Evolutionary conservation across 2,113 vertebrate species (phyloP).

Genomic region (Nibea albiflora): DNA sequence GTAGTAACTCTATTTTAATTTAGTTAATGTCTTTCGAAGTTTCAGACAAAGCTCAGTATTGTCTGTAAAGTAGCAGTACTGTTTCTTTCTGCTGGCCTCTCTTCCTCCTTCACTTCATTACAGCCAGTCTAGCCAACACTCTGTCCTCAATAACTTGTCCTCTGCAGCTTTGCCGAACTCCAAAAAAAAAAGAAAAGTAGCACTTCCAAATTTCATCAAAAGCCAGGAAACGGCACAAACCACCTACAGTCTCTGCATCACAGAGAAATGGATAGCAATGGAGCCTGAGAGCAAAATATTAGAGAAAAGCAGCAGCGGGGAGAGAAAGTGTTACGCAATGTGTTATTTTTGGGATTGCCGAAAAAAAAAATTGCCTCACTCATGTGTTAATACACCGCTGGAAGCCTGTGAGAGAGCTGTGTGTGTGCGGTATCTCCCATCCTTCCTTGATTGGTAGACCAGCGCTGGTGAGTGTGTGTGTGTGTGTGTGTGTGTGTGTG

Average conservation of each 20-base stretch:
- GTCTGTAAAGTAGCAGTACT: no score
- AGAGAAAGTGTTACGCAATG: conserved; percentile 32
- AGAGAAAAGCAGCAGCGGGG: conserved; percentile 9
- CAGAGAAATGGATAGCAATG: not conserved
- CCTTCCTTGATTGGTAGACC: conserved; percentile 25
- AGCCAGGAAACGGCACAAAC: not conserved
- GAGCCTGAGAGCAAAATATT: conserved; percentile 4
- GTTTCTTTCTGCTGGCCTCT: not conserved
- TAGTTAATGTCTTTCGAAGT: not conserved
- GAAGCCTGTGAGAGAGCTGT: conserved; percentile 14
- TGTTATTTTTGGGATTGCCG: conserved; percentile 53
- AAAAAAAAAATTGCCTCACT: conserved; percentile 9
- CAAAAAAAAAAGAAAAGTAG: not conserved
- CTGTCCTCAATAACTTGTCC: conserved; percentile 8
- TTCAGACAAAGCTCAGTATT: not conserved
- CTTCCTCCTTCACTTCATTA: not conserved
- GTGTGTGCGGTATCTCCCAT: conserved; percentile 33
- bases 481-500: conserved; percentile 25
- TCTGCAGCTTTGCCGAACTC: not conserved
- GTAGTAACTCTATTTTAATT: not conserved
- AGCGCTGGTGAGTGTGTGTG: not conserved
- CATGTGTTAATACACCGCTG: conserved; percentile 42
- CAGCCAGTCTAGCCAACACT: not conserved
- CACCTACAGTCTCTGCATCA: not conserved
- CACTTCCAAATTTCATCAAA: conserved; percentile 15